A percentile compares a stretch with the other conserved stretches of the same genome.
Evolutionary conservation across 2,113 vertebrate species (phyloP).

Genomic region (Riparia riparia): DNA sequence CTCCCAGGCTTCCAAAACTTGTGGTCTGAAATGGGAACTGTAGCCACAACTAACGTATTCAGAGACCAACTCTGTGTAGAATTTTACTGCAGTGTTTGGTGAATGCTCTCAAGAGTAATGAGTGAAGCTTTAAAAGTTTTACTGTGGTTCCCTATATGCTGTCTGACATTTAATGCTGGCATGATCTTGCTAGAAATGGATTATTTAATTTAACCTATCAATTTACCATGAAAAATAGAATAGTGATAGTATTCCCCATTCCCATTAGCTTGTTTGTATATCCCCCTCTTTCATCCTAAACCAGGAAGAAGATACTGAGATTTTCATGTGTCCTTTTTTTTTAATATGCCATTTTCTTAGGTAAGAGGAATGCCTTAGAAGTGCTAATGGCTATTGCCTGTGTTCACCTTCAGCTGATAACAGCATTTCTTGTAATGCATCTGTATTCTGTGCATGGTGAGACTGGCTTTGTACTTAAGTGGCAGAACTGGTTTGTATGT

Average conservation of each 20-base stretch:
- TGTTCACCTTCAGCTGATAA: not conserved
- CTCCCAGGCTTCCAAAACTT: not conserved
- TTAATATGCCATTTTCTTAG: not conserved
- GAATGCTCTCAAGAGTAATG: not conserved
- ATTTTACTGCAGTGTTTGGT: not conserved
- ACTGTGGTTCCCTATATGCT: not conserved
- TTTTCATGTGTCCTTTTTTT: not conserved
- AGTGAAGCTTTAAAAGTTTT: not conserved
- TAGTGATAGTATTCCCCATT: rapidly evolving
- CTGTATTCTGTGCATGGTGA: not conserved
- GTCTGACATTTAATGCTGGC: not conserved
- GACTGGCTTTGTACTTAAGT: not conserved
- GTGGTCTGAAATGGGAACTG: not conserved
- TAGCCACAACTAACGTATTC: not conserved
- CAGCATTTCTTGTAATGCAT: rapidly evolving
- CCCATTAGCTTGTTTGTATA: not conserved
- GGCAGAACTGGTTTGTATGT: not conserved
- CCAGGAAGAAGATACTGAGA: not conserved
- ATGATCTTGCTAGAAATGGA: not conserved
- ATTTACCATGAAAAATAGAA: not conserved
- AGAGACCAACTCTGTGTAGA: not conserved
- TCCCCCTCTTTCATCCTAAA: not conserved
- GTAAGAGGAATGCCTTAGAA: not conserved
- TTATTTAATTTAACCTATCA: not conserved
- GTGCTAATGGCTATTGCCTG: not conserved